Evolutionary conservation across 2,888 invertebrate genomes (phyloP), one percentile per base, ranked within the genome.

Genomic region (Eustalomyia histrio): DNA sequence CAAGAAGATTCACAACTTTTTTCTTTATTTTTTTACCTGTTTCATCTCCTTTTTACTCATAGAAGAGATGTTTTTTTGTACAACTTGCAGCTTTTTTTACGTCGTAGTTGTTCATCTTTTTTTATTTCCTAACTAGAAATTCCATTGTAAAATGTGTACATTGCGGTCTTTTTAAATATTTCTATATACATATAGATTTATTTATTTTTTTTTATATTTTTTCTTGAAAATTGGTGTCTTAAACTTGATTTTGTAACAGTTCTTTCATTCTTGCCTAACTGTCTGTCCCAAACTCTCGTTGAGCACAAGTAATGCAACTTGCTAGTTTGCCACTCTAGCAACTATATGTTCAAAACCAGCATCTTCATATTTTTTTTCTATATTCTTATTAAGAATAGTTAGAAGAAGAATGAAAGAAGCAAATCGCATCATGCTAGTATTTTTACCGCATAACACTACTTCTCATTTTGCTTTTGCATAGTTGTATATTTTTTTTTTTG

Each of bases 181-280:
- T 55, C 29, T 65, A 18, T 52, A 63, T 47, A 43, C 35, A 18
- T 63, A 17, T 14, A 53, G 29, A 29, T 3, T 3, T 3, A 21
- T 21, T 2, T 33, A 18, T n/a, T 64, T 50, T 71, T 35, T 64
- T 61, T 69, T 58, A 58, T 52, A 29, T 64, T 73, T 52, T 24
- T 65, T 68, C 71, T 81, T 67, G 52, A 80, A 83, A 81, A 83
- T 81, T 76, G 76, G 79, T 82, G 82, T 82, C 78, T 81, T 75
- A 82, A 83, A 83, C 83, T 82, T 83, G 83, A 76, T 83, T 83
- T 83, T 83, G 80, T 83, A 83, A 83, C 83, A 83, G 83, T 83
- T 83, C 79, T 83, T 83, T 82, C 71, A 78, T 78, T 78, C 78
- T 67, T 74, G 67, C 74, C 74, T 75, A 74, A 67, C 78, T 72